Evolutionary conservation across 1,140 invertebrate genomes (phyloP), one percentile per base, ranked within the genome.

Genomic region (Heliconius melpomene): DNA sequence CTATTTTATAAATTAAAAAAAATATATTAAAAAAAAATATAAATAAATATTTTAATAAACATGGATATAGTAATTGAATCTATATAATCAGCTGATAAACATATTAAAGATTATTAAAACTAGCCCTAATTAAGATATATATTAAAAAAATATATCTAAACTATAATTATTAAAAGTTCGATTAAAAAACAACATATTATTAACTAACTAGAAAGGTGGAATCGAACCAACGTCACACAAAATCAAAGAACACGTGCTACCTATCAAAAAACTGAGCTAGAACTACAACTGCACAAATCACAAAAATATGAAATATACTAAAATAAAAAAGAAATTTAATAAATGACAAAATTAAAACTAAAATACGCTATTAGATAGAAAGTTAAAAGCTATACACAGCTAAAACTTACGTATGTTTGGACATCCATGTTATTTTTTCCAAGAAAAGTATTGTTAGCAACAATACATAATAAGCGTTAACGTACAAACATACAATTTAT

Each of bases 1-100:
- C 72, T 72, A 83, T 80, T 36, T 79, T 72, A 72, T 74, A 76
- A 80, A 46, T 74, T 50, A 7, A 38, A 50, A 74, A 80, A 32
- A 81, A 79, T 13, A 23, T 50, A 16, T 72, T 66, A 77, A 83
- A 84, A 86, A 84, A 86, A 88, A 82, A 83, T 79, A 77, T 75
- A 54, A 3, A 29, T 6, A 13, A 1, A 26, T 66, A 23, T 60
- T 11, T 36, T 23, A 0, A 36, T 36, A 36, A 36, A 36, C 7
- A 36, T 36, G 32, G 32, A 36, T 36, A 36, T 36, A 7, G 32
- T 36, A 36, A 7, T 36, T 36, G 32, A 36, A 36, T 36, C 32
- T 36, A 36, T 36, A 36, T 7, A 36, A 36, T 36, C 32, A 36
- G 40, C 6, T 13, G 40, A 46, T 46, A 46, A 16, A 46, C 16